Conservation (phyloP, 2,797 vertebrate species). For the Halcyon leucocephala region DNA sequence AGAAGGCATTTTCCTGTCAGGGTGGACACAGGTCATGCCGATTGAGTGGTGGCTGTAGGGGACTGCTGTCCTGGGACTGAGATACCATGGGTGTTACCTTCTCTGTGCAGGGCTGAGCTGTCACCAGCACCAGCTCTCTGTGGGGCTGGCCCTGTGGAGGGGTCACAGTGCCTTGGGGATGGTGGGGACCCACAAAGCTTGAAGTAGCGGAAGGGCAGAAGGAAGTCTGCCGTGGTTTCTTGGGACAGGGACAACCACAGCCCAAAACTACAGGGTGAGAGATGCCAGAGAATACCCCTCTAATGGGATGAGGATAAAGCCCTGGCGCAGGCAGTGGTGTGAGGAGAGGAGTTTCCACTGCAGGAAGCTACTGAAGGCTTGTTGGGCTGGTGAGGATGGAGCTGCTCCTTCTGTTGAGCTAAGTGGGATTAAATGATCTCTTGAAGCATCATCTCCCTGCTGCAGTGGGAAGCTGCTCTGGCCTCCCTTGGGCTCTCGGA, state of each 20-base stretch:
- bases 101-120: neutral
- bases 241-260: neutral
- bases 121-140: accelerated
- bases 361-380: neutral
- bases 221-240: neutral
- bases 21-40: neutral
- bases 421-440: neutral
- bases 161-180: accelerated
- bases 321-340: accelerated
- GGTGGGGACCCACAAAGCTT: neutral
- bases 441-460: neutral
- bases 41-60: accelerated
- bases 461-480: neutral
- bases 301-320: neutral
- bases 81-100: neutral
- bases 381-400: accelerated
- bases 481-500: neutral
- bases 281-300: neutral
- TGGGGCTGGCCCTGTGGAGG: accelerated
- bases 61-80: neutral
- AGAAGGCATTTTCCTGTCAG: accelerated
- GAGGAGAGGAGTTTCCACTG: neutral
- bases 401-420: neutral
- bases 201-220: neutral
- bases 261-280: neutral